Evolutionary conservation across 2,888 invertebrate species (phyloP).

Genomic region (Hypomecis atomaria): DNA sequence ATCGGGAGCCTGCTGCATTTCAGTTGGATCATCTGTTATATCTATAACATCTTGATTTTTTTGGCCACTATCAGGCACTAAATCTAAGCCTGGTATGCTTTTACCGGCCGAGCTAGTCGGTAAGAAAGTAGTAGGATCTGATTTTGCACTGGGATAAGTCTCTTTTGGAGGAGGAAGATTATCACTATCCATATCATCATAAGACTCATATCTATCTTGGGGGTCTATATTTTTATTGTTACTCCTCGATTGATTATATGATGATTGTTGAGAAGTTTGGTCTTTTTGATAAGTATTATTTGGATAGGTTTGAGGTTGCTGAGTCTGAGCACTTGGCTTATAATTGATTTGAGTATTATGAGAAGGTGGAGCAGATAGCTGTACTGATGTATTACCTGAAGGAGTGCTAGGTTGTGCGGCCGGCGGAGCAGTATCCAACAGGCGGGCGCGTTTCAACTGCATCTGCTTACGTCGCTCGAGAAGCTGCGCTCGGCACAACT

Average conservation of each 20-base stretch:
- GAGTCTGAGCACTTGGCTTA: slow-evolving; percentile 40
- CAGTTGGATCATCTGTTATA: slow-evolving; percentile 59
- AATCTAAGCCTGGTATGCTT: slow-evolving; percentile 90
- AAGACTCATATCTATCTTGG: slow-evolving; percentile 63
- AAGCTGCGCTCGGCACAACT: slow-evolving; percentile 91
- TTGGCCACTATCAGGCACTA: slow-evolving; percentile 77
- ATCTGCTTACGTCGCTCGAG: slow-evolving; percentile 92
- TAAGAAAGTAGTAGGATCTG: slow-evolving; percentile 61
- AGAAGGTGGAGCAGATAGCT: slow-evolving; percentile 52
- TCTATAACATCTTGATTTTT: slow-evolving; percentile 64
- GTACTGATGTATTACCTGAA: slow-evolving; percentile 50
- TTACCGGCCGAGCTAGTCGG: slow-evolving; percentile 65
- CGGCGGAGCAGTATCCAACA: slow-evolving; percentile 54
- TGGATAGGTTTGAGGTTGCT: slow-evolving; percentile 42
- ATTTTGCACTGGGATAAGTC: slow-evolving; percentile 30
- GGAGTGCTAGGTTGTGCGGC: slow-evolving; percentile 39
- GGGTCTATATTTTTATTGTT: slow-evolving; percentile 53
- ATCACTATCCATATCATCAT: slow-evolving; percentile 48
- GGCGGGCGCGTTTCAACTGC: slow-evolving; percentile 86
- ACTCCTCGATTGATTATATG: slow-evolving; percentile 48
- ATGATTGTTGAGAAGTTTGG: slow-evolving; percentile 34
- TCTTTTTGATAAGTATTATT: slow-evolving; percentile 43
- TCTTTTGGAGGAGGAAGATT: slow-evolving; percentile 33
- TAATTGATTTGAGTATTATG: slow-evolving; percentile 45
- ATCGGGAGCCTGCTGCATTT: slow-evolving; percentile 64